These are phyloP conservation scores for Bursaphelenchus mucronatus DNA, from an alignment of 1,140 invertebrate species.

Conservation along the genomic window DNA sequence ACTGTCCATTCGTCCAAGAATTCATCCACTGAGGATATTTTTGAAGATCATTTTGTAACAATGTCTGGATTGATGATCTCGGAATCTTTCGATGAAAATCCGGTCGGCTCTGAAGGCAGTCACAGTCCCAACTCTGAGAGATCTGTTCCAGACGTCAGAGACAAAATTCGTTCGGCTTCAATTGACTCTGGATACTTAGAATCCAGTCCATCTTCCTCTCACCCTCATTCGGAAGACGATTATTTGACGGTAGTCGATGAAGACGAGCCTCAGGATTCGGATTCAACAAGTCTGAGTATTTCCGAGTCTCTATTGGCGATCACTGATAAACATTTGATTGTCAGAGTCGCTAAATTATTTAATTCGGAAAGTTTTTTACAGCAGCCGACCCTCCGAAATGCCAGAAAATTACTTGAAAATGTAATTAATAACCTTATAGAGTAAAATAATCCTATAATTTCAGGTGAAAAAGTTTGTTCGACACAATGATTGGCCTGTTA, in stretches of 20 bases:
- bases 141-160: background rate
- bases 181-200: conserved; percentile 20
- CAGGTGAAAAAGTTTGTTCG: conserved; percentile 57
- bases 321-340: too few relatives aligned
- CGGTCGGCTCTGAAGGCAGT: background rate
- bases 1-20: background rate
- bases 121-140: background rate
- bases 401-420: too few relatives aligned
- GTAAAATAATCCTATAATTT: conserved; percentile 19
- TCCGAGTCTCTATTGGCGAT: too few relatives aligned
- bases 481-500: conserved; percentile 55
- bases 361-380: too few relatives aligned
- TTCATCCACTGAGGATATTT: background rate
- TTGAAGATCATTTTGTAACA: background rate
- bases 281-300: too few relatives aligned
- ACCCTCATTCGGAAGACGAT: background rate
- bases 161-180: conserved; percentile 12
- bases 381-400: too few relatives aligned
- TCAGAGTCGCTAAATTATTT: too few relatives aligned
- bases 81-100: too few relatives aligned
- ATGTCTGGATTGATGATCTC: background rate
- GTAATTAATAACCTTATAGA: too few relatives aligned
- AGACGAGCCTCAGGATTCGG: conserved; percentile 3
- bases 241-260: conserved; percentile 13
- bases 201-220: conserved; percentile 5